Evolutionary conservation across 2,113 vertebrate genomes (phyloP).

Genomic region (Dicaeum eximium): DNA sequence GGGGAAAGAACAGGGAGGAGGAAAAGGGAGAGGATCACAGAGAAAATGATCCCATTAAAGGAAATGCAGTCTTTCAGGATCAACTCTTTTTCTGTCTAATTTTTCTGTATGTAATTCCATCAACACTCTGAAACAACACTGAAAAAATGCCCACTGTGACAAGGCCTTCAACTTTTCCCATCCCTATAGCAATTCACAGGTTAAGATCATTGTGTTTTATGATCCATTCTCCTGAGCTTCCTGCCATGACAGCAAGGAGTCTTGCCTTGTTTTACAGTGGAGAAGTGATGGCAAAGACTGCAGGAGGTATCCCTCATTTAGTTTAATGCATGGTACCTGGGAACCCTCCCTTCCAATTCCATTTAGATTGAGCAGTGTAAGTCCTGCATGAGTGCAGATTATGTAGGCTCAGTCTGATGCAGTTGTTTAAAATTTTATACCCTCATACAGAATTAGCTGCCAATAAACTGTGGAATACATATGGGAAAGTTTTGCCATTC

Average conservation of each 20-base stretch:
- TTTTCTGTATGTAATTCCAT: background rate
- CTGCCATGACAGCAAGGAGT: background rate
- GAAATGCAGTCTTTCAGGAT: background rate
- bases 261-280: background rate
- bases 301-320: background rate
- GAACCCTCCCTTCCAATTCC: conserved; percentile 18
- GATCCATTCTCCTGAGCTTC: background rate
- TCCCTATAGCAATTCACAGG: background rate
- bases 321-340: conserved; percentile 8
- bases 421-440: conserved; percentile 13
- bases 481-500: background rate
- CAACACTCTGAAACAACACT: background rate
- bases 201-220: background rate
- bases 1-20: background rate
- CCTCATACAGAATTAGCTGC: background rate
- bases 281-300: background rate
- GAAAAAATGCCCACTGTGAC: background rate
- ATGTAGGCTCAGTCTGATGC: background rate
- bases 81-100: background rate
- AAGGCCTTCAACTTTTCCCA: background rate
- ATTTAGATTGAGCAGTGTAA: background rate
- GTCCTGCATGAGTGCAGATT: background rate
- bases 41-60: background rate
- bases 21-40: background rate
- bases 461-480: background rate